Evolutionary conservation across 2,113 vertebrate genomes (phyloP).

Genomic region (Kryptolebias marmoratus): DNA sequence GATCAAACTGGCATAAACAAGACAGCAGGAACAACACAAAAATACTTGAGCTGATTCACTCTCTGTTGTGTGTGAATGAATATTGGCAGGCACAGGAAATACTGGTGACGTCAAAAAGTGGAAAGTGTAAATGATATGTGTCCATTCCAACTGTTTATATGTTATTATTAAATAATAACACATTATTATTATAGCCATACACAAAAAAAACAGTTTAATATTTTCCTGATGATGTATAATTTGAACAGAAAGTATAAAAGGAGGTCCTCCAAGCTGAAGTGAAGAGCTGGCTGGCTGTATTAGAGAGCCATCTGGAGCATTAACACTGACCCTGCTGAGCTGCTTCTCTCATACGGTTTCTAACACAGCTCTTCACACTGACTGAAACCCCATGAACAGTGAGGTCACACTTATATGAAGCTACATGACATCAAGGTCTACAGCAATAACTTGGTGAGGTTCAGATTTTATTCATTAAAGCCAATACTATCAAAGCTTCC

Average conservation of each 20-base stretch:
- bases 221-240: slow-evolving; percentile 2
- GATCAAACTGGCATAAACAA: slow-evolving; percentile 37
- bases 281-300: slow-evolving; percentile 62
- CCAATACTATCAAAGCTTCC: slow-evolving; percentile 21
- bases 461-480: slow-evolving; percentile 38
- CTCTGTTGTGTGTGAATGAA: slow-evolving; percentile 41
- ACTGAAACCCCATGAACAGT: slow-evolving; percentile 49
- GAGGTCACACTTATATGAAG: slow-evolving; percentile 43
- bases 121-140: slow-evolving; percentile 38
- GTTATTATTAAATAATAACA: too few relatives aligned
- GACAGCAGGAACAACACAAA: slow-evolving; percentile 27
- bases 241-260: slow-evolving; percentile 9
- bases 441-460: slow-evolving; percentile 25
- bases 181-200: neutral
- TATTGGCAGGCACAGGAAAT: slow-evolving; percentile 44
- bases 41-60: slow-evolving; percentile 53
- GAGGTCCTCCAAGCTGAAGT: slow-evolving; percentile 30
- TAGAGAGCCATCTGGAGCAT: slow-evolving; percentile 77
- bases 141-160: slow-evolving; percentile 7
- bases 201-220: neutral
- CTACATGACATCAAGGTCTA: slow-evolving; percentile 35
- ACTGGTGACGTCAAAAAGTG: slow-evolving; percentile 45
- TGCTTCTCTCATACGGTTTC: slow-evolving; percentile 67
- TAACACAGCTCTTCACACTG: slow-evolving; percentile 55
- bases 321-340: slow-evolving; percentile 62